These are phyloP conservation scores for Mesochorus sp. DNA, from an alignment of 2,888 invertebrate species.

Conservation along the genomic window DNA sequence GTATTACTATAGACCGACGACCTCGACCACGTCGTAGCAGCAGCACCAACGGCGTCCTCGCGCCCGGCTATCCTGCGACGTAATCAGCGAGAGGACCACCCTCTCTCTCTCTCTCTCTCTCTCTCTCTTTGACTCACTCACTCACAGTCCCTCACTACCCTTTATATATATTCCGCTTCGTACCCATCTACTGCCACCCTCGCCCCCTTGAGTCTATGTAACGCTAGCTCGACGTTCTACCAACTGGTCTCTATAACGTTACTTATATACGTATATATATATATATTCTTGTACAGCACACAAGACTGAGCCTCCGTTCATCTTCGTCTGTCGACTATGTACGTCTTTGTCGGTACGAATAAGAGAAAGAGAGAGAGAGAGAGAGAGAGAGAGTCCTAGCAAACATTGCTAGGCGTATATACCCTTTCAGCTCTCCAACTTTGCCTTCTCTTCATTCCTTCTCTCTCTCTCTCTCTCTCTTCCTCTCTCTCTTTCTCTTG, in stretches of 20 bases:
- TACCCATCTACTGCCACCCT: constrained; percentile 58
- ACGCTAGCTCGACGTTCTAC: constrained; percentile 61
- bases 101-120: constrained; percentile 59
- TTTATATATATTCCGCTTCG: constrained; percentile 54
- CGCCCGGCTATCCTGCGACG: constrained; percentile 80
- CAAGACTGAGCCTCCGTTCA: constrained; percentile 70
- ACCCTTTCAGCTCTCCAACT: constrained; percentile 61
- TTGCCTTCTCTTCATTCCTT: constrained; percentile 21
- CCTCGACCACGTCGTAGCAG: constrained; percentile 79
- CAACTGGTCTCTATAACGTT: constrained; percentile 39
- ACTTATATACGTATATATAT: constrained; percentile 31
- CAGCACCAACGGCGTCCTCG: constrained; percentile 82
- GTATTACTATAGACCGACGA: constrained; percentile 61
- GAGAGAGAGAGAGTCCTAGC: constrained; percentile 39
- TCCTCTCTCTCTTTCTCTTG: background rate
- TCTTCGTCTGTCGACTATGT: constrained; percentile 39
- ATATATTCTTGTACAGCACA: constrained; percentile 74
- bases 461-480: constrained; percentile 5
- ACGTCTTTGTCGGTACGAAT: constrained; percentile 58
- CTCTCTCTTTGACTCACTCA: constrained; percentile 51
- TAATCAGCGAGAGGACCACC: constrained; percentile 81
- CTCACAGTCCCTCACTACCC: constrained; percentile 47
- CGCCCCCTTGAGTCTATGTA: constrained; percentile 50
- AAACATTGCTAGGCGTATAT: constrained; percentile 67
- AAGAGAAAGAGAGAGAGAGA: constrained; percentile 13